Base-by-base conservation (phyloP, 1,140 invertebrate species). In the Drosophila sproati region DNA sequence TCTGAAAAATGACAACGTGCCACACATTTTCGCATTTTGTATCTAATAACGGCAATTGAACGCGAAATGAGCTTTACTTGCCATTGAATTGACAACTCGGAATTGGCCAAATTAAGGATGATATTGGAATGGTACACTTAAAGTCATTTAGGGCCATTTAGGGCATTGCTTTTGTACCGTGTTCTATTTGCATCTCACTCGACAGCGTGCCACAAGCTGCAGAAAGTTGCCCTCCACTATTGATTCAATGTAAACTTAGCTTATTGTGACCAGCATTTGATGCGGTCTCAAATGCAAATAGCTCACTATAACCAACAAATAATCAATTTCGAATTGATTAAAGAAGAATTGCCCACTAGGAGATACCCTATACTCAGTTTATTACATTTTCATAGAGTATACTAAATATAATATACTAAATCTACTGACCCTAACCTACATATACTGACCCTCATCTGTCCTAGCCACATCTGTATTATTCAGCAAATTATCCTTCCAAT, bases 101-200 rank as follows among this genome's bases (percentile, higher is more conserved):
- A 59, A 43, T 60, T 43, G 41, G 41, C 3, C 20, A 3, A 59
- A 39, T 60, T 68, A 20, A 41, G 1, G 5, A 55, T 32, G 8
- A 4, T 61, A 52, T 43, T 41, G 10, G 7, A 4, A 2, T 32
- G 48, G 2, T 29, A 5, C 31, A 51, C 29, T 37, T 43, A 43
- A 39, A 57, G 47, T 12, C 35, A 2, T 0, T 12, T 8, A 57
- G 2, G 39, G 4, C 7, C 56, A 41, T 28, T 20, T 20, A 35
- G 2, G 8, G 31, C 20, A 2, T 35, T 8, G 29, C 4, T 59
- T 12, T 28, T 39, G 59, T 28, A 71, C 54, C 51, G 43, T 56
- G 45, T 55, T 48, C 48, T 74, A 69, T 78, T 74, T 79, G 70
- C 55, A 32, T 28, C 60, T 20, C 68, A 62, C 50, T 73, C 43